phyloP scores from a whole-genome alignment of 2,113 vertebrate genomes.

The Procavia capensis region DNA sequence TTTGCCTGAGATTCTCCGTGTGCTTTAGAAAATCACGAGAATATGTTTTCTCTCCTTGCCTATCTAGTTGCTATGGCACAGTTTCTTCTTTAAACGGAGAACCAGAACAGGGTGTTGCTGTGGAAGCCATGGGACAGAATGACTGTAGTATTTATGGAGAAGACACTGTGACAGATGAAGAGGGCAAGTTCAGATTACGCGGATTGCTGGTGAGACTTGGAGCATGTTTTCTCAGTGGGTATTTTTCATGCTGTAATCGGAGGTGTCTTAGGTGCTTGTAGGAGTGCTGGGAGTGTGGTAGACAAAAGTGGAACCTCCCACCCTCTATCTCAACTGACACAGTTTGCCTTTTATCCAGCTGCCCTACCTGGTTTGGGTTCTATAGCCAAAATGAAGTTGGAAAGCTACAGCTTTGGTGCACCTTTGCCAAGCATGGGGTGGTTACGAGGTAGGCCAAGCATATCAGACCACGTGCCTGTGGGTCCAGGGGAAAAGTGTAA shows the following conservation, averaged over 20 bases:
- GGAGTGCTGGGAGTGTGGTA: background rate
- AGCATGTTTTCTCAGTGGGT: background rate
- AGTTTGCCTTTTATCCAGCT: background rate
- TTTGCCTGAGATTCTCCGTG: background rate
- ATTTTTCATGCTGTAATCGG: background rate
- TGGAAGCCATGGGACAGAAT: slow-evolving; percentile 95
- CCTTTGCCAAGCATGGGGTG: background rate
- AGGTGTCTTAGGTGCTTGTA: background rate
- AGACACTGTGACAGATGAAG: slow-evolving; percentile 96
- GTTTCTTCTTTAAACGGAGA: slow-evolving; percentile 97
- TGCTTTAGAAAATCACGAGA: background rate
- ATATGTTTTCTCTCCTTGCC: background rate
- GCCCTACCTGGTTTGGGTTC: background rate
- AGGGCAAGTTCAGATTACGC: slow-evolving; percentile 95
- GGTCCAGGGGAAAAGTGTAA: background rate
- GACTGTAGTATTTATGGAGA: slow-evolving; percentile 96
- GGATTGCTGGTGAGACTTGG: slow-evolving; percentile 93
- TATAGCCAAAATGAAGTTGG: background rate
- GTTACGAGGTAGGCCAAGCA: background rate
- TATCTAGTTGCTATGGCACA: slow-evolving; percentile 93
- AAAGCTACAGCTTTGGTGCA: background rate
- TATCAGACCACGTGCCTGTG: background rate
- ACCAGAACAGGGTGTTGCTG: slow-evolving; percentile 94
- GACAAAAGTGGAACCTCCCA: background rate
- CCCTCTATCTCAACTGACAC: accelerated